Evolutionary conservation across 2,888 invertebrate genomes (phyloP).

Genomic region (Plebejus argus): DNA sequence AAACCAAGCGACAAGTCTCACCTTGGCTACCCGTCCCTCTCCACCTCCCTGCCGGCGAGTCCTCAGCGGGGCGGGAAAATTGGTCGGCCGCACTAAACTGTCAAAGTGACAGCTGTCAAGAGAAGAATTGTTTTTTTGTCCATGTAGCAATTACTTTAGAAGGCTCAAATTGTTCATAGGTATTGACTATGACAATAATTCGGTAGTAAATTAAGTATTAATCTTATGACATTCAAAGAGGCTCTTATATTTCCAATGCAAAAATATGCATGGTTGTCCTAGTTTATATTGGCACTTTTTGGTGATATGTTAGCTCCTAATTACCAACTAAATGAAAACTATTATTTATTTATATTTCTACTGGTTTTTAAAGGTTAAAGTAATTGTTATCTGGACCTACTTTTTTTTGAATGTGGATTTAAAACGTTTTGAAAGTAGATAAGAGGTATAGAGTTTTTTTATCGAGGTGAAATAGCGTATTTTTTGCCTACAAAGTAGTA

Average conservation of each 20-base stretch:
- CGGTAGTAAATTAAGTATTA: not conserved
- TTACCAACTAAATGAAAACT: not conserved
- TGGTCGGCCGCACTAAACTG: constrained; percentile 66
- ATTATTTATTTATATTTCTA: too few species aligned
- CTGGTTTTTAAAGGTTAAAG: not conserved
- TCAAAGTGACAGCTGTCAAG: constrained; percentile 26
- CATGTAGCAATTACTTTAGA: constrained; percentile 18
- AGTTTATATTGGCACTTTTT: not conserved
- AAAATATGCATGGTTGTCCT: not conserved
- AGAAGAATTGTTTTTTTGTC: constrained; percentile 1
- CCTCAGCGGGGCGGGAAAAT: constrained; percentile 66
- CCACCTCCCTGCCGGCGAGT: constrained; percentile 63
- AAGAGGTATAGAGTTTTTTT: not conserved
- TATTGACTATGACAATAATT: not conserved
- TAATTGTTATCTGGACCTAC: constrained; percentile 1
- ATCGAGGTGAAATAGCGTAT: not conserved
- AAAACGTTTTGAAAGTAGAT: not conserved
- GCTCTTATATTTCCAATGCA: not conserved
- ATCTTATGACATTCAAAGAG: not conserved
- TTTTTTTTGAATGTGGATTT: not conserved
- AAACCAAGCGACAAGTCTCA: constrained; percentile 53
- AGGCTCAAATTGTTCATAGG: not conserved
- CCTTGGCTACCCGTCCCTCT: constrained; percentile 52
- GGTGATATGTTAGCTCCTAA: not conserved
- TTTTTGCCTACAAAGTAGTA: not conserved